Conservation (phyloP, 1,140 invertebrate genomes). For the Sarcophaga bullata region DNA sequence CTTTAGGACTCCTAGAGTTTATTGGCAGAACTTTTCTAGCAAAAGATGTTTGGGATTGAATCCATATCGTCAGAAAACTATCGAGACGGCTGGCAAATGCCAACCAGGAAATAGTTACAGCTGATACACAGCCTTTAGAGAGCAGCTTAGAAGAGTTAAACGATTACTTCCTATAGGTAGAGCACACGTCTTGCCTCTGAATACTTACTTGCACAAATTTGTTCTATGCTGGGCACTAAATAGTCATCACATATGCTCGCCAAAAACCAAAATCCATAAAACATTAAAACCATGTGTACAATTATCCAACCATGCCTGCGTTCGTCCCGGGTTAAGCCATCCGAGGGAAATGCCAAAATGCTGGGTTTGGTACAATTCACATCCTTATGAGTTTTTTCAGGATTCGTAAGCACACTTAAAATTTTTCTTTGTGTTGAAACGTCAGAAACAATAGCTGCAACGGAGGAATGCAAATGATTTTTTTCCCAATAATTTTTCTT, state of each 20-base stretch:
- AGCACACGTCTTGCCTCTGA: too few relatives aligned
- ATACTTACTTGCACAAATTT: constrained; percentile 81
- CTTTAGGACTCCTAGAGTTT: too few relatives aligned
- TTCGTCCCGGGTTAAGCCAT: constrained; percentile 76
- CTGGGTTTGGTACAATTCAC: constrained; percentile 75
- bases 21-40: too few relatives aligned
- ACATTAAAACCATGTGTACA: constrained; percentile 77
- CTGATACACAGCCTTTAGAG: too few relatives aligned
- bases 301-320: constrained; percentile 75
- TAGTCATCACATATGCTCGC: constrained; percentile 88
- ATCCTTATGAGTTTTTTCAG: not conserved
- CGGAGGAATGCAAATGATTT: not conserved
- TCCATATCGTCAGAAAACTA: too few relatives aligned
- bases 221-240: constrained; percentile 86
- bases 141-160: too few relatives aligned
- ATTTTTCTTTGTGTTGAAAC: not conserved
- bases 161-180: too few relatives aligned
- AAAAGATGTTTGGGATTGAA: too few relatives aligned
- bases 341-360: constrained; percentile 82
- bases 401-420: not conserved
- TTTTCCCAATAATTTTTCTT: not conserved
- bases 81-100: too few relatives aligned
- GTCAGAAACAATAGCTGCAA: not conserved
- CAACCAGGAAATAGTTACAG: too few relatives aligned
- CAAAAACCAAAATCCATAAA: constrained; percentile 83